Evolutionary conservation across 2,888 invertebrate genomes (phyloP).

Genomic region (Cantharis rufa): DNA sequence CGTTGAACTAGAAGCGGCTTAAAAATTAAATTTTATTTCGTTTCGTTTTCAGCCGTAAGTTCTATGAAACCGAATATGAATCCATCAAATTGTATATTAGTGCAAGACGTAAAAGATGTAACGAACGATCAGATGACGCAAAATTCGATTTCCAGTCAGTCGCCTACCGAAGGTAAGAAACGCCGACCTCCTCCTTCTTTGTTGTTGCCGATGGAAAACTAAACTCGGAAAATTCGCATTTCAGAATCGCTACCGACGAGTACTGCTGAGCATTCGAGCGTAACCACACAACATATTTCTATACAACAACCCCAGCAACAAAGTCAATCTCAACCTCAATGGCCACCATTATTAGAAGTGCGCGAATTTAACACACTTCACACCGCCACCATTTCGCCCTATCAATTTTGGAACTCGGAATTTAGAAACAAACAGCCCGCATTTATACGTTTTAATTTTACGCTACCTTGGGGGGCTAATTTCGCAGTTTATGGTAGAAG

Average conservation of each 20-base stretch:
- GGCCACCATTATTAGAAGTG: constrained; percentile 73
- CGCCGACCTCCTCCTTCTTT: neutral
- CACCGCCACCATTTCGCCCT: constrained; percentile 84
- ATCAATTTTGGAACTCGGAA: constrained; percentile 92
- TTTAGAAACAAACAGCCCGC: constrained; percentile 89
- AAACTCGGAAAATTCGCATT: constrained; percentile 29
- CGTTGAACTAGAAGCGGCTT: neutral
- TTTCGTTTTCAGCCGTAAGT: constrained; percentile 75
- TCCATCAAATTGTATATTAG: constrained; percentile 86
- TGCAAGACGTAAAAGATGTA: constrained; percentile 86
- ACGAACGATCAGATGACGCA: constrained; percentile 84
- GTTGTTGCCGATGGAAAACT: neutral
- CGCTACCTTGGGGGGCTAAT: constrained; percentile 89
- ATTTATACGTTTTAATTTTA: constrained; percentile 86
- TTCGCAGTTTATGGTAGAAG: constrained; percentile 95
- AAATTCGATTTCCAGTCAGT: constrained; percentile 72
- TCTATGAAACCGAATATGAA: constrained; percentile 89
- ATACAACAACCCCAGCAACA: constrained; percentile 72
- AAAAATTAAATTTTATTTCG: neutral
- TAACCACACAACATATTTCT: constrained; percentile 60
- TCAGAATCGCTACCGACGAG: constrained; percentile 75
- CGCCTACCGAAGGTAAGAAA: constrained; percentile 70
- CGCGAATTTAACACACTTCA: constrained; percentile 84
- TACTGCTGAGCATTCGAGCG: constrained; percentile 70
- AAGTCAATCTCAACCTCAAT: constrained; percentile 73